A percentile compares a stretch with the other conserved stretches of the same genome.
These are phyloP conservation scores for Otolemur garnettii DNA, from an alignment of 2,113 vertebrate genomes.

Conservation along the genomic window DNA sequence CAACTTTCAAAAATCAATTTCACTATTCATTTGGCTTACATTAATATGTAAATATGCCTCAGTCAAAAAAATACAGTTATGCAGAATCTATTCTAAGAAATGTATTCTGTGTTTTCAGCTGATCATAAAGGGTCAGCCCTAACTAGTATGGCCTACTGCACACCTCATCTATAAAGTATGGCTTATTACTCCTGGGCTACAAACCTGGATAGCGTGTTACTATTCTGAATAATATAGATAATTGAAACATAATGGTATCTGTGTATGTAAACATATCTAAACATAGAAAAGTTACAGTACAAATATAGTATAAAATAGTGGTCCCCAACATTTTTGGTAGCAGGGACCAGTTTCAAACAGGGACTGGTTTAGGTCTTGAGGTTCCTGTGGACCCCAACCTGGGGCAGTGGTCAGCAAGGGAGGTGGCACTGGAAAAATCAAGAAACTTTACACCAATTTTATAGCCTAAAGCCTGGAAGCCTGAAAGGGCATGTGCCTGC, in stretches of 20 bases:
- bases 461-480: too few relatives aligned
- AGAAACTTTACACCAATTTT: too few relatives aligned
- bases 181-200: neutral
- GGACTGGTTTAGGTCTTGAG: too few relatives aligned
- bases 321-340: too few relatives aligned
- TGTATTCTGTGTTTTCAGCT: neutral
- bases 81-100: neutral
- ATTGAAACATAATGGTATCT: neutral
- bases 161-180: neutral
- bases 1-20: neutral
- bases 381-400: too few relatives aligned
- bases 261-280: neutral
- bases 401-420: too few relatives aligned
- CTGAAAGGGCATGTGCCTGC: too few relatives aligned
- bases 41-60: neutral
- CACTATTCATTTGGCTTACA: conserved; percentile 26
- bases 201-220: neutral
- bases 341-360: too few relatives aligned
- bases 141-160: neutral
- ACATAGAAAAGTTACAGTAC: neutral
- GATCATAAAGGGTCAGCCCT: neutral
- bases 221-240: neutral
- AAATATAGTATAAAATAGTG: neutral
- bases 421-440: too few relatives aligned
- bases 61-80: neutral